phyloP scores from a whole-genome alignment of 1,140 invertebrate genomes.

The Akabosia matsudoensis region DNA sequence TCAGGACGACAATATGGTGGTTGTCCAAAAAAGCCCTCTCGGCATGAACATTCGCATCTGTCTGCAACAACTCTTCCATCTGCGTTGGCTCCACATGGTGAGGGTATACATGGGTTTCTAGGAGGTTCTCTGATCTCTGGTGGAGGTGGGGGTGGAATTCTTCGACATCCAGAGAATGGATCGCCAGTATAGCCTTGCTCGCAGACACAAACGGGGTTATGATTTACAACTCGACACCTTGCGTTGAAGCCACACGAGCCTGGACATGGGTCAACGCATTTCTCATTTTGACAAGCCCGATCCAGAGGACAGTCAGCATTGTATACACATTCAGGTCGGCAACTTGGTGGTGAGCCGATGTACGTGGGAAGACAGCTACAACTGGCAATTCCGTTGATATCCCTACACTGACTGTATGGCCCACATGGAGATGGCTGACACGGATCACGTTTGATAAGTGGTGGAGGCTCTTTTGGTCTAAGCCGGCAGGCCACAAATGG shows the following conservation, averaged over 20 bases:
- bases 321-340: constrained; percentile 53
- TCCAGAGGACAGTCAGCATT: constrained; percentile 72
- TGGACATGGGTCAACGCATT: constrained; percentile 72
- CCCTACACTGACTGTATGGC: constrained; percentile 58
- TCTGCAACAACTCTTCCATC: constrained; percentile 74
- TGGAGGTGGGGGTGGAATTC: not conserved
- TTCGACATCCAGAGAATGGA: constrained; percentile 63
- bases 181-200: constrained; percentile 65
- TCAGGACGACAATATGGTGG: constrained; percentile 66
- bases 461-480: constrained; percentile 18
- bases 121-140: constrained; percentile 46
- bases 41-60: constrained; percentile 71
- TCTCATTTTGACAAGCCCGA: constrained; percentile 70
- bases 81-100: constrained; percentile 73
- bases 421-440: constrained; percentile 78
- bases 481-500: constrained; percentile 50
- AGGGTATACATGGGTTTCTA: constrained; percentile 53
- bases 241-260: constrained; percentile 66
- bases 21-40: constrained; percentile 64
- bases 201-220: constrained; percentile 65
- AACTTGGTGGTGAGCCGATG: constrained; percentile 50
- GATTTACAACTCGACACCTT: constrained; percentile 64
- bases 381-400: constrained; percentile 55
- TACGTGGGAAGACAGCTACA: constrained; percentile 50
- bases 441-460: constrained; percentile 55